These are phyloP conservation scores for Agrochola litura DNA, from an alignment of 2,888 invertebrate genomes.

Conservation along the genomic window DNA sequence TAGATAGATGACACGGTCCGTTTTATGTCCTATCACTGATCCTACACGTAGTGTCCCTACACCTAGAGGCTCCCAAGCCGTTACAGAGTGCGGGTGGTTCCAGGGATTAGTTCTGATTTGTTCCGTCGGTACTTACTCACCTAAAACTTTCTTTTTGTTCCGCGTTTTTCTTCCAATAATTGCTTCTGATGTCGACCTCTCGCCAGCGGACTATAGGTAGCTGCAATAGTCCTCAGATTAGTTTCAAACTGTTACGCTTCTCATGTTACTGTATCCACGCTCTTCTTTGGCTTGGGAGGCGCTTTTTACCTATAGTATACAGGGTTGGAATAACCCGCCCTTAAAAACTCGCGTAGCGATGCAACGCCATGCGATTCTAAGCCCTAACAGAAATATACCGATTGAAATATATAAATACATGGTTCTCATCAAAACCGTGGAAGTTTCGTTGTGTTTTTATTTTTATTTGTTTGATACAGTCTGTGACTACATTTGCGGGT, in stretches of 20 bases:
- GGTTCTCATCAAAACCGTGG: not conserved
- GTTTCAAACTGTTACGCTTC: not conserved
- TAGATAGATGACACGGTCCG: not conserved
- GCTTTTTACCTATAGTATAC: not conserved
- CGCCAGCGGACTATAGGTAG: not conserved
- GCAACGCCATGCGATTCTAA: not conserved
- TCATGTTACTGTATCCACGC: too few species aligned
- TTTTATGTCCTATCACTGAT: not conserved
- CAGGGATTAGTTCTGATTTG: not conserved
- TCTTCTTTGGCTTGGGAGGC: not conserved
- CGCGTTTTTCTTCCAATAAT: not conserved
- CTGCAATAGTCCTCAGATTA: not conserved
- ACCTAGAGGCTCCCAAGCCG: too few species aligned
- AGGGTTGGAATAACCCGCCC: too few species aligned
- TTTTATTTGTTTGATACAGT: slow-evolving; percentile 76
- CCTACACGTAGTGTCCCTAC: too few species aligned
- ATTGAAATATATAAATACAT: not conserved
- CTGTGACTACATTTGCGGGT: slow-evolving; percentile 94
- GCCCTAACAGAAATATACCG: too few species aligned
- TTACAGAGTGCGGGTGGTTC: not conserved
- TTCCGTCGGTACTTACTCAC: not conserved
- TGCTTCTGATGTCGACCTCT: not conserved
- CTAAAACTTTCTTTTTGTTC: not conserved
- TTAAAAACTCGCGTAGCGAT: not conserved
- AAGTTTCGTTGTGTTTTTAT: not conserved